Percentiles rank a stretch among this genome's conserved stretches.
phyloP scores from a whole-genome alignment of 2,797 vertebrate species.

The Rhadinocentrus ornatus region DNA sequence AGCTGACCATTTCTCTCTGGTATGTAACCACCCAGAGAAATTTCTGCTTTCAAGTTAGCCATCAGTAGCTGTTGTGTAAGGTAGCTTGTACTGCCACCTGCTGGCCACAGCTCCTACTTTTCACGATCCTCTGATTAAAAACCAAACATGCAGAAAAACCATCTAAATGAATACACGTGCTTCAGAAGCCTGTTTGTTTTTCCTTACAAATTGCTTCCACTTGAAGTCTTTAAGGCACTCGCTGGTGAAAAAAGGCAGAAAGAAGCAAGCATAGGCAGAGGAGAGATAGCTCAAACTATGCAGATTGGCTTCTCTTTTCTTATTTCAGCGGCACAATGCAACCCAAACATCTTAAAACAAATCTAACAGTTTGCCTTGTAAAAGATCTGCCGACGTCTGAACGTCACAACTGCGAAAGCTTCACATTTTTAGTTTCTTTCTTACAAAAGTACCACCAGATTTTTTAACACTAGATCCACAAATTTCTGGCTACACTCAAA shows the following conservation, averaged over 20 bases:
- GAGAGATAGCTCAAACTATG: neutral
- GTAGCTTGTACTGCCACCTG: no score
- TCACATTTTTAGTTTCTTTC: slow-evolving; percentile 18
- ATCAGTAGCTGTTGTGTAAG: no score
- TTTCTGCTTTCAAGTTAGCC: neutral
- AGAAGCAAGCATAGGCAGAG: slow-evolving; percentile 31
- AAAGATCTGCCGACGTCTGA: neutral
- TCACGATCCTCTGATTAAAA: neutral
- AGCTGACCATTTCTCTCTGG: neutral
- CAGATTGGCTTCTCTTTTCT: neutral
- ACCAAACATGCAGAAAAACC: neutral
- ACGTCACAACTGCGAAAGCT: slow-evolving; percentile 1
- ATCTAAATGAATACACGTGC: neutral
- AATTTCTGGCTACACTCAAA: slow-evolving; percentile 1
- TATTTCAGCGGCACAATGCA: slow-evolving; percentile 2
- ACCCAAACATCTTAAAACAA: slow-evolving; percentile 1
- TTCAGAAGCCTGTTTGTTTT: slow-evolving; percentile 27
- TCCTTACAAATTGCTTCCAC: slow-evolving; percentile 27
- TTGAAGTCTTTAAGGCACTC: slow-evolving; percentile 76
- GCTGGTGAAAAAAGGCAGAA: slow-evolving; percentile 61
- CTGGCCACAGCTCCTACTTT: neutral
- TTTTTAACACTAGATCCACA: slow-evolving; percentile 11
- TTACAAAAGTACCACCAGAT: slow-evolving; percentile 37
- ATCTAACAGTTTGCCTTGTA: slow-evolving; percentile 13
- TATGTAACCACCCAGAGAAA: neutral